Evolutionary conservation across 1,140 invertebrate species (phyloP).

Genomic region (Laupala kohalensis): DNA sequence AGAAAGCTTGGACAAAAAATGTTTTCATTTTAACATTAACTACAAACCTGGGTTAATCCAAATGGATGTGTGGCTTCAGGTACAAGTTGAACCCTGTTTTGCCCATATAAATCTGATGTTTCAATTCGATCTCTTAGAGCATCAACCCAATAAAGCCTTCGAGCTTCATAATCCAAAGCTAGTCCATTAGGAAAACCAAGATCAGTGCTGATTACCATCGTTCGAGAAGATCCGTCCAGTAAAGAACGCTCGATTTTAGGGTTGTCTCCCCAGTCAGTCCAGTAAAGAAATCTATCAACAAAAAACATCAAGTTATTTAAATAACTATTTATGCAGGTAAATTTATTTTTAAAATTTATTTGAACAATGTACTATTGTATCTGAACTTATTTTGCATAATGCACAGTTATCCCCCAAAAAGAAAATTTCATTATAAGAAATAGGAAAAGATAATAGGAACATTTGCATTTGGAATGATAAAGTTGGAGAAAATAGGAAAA

Average conservation of each 20-base stretch:
- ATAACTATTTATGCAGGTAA: too few species aligned
- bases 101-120: conserved; percentile 69
- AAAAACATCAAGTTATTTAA: too few species aligned
- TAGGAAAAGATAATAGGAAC: too few species aligned
- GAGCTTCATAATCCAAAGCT: conserved; percentile 67
- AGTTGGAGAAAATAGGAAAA: too few species aligned
- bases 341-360: not conserved
- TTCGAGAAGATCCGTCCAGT: conserved; percentile 68
- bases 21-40: not conserved
- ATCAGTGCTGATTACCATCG: conserved; percentile 57
- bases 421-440: too few species aligned
- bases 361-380: not conserved
- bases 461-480: too few species aligned
- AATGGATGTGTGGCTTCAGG: conserved; percentile 60
- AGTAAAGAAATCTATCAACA: conserved; percentile 70
- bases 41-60: conserved; percentile 53
- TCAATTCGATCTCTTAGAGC: conserved; percentile 82
- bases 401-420: too few species aligned
- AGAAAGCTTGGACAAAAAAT: too few species aligned
- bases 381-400: too few species aligned
- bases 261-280: conserved; percentile 79
- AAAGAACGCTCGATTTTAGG: conserved; percentile 72
- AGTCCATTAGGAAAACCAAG: conserved; percentile 84
- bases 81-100: conserved; percentile 55
- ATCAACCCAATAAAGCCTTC: conserved; percentile 80